Evolutionary conservation across 2,888 invertebrate genomes (phyloP), one percentile per base, ranked within the genome.

Genomic region (Diogma glabrata): DNA sequence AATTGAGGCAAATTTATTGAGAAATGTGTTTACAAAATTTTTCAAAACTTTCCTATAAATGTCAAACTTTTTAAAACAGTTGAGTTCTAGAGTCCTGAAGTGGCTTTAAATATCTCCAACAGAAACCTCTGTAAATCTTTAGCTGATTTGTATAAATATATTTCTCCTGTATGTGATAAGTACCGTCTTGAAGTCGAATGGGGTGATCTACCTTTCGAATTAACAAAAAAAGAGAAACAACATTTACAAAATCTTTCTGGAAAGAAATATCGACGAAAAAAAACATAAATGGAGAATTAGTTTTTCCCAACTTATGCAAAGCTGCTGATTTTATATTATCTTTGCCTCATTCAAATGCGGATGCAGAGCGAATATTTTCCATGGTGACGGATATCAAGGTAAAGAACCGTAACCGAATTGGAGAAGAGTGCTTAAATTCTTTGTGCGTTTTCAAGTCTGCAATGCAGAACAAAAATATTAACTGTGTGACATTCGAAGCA

Each of bases 381-480:
- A 43, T 43, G 43, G 43, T 43, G 43, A 43, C 43, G 3, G 20
- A 43, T 20, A 43, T 43, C 12, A 43, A 43, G n/a, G 12, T 20
- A 9, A 19, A 43, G 7, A 43, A 43, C 12, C 43, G 43, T 2
- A 43, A 43, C 7, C 43, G 43, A 17, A 17, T 38, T 17, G 38
- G 38, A 3, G 3, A 38, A 17, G 38, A 38, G 12, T 38, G 17
- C 7, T 38, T 17, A 38, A 38, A 17, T 38, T 17, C 17, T 3
- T 17, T 38, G 17, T 17, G 38, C 7, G 38, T 38, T 17, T 17
- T 38, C 7, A 17, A 38, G 17, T 38, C 38, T 17, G 10, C 38
- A 38, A n/a, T n/a, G n/a, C n/a, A n/a, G n/a, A n/a, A n/a, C n/a
- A n/a, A n/a, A n/a, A n/a, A n/a, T n/a, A n/a, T n/a, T n/a, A n/a